These are phyloP conservation scores for Geophilus truncorum DNA, from an alignment of 2,888 invertebrate genomes.

Conservation along the genomic window DNA sequence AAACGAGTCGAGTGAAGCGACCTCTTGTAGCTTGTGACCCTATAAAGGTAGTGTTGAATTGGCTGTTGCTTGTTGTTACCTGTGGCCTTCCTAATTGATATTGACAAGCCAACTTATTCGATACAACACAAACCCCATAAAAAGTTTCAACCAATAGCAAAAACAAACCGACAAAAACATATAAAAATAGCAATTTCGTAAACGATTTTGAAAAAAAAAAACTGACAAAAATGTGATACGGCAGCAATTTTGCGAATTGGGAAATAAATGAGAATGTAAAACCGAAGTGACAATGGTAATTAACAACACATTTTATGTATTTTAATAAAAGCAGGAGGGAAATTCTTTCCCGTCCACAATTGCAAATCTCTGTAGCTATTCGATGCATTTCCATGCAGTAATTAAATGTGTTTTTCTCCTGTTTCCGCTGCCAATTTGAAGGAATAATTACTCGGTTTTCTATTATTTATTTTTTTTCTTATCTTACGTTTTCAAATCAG, in stretches of 20 bases:
- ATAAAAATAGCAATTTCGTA: too few species aligned
- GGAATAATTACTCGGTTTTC: background rate
- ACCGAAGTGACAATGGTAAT: background rate
- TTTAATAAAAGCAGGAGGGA: background rate
- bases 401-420: background rate
- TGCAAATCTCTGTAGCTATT: background rate
- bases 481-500: background rate
- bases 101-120: background rate
- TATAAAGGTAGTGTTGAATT: conserved; percentile 21
- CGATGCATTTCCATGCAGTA: background rate
- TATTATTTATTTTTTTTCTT: background rate
- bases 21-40: conserved; percentile 25
- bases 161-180: background rate
- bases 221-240: background rate
- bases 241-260: background rate
- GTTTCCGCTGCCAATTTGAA: background rate
- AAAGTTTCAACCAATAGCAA: background rate
- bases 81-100: conserved; percentile 10
- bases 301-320: background rate
- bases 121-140: background rate
- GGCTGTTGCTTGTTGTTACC: conserved; percentile 22
- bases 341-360: background rate
- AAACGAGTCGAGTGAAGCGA: conserved; percentile 24
- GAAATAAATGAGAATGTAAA: background rate
- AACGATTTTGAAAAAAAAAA: background rate